phyloP scores from a whole-genome alignment of 2,113 vertebrate genomes.

The Theristicus caerulescens region DNA sequence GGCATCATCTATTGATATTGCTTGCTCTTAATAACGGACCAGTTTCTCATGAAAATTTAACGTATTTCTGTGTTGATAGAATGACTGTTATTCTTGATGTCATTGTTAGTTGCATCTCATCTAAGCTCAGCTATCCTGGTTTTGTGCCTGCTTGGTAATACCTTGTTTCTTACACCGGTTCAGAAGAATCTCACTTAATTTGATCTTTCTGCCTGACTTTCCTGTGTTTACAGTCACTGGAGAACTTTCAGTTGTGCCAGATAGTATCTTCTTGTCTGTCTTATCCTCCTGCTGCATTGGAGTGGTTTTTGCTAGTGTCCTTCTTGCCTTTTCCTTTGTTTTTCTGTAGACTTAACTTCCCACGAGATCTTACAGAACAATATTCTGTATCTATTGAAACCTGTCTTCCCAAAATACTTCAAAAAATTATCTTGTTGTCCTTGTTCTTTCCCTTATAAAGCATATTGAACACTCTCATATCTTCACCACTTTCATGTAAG shows the following conservation, averaged over 20 bases:
- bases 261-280: background rate
- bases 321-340: background rate
- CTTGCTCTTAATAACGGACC: background rate
- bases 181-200: background rate
- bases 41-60: background rate
- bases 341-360: background rate
- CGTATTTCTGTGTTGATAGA: background rate
- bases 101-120: background rate
- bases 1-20: background rate
- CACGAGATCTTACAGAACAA: background rate
- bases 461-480: background rate
- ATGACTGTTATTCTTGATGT: background rate
- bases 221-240: background rate
- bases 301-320: rapidly evolving
- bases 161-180: background rate
- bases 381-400: background rate
- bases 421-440: background rate
- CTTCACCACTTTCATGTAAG: background rate
- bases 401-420: background rate
- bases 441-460: background rate
- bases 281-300: background rate
- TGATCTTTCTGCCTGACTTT: background rate
- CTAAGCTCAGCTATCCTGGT: background rate
- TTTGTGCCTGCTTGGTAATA: background rate
- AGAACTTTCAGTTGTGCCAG: background rate